Percentiles rank a stretch among this genome's conserved stretches.
phyloP scores from a whole-genome alignment of 2,797 vertebrate species.

The Menidia menidia region DNA sequence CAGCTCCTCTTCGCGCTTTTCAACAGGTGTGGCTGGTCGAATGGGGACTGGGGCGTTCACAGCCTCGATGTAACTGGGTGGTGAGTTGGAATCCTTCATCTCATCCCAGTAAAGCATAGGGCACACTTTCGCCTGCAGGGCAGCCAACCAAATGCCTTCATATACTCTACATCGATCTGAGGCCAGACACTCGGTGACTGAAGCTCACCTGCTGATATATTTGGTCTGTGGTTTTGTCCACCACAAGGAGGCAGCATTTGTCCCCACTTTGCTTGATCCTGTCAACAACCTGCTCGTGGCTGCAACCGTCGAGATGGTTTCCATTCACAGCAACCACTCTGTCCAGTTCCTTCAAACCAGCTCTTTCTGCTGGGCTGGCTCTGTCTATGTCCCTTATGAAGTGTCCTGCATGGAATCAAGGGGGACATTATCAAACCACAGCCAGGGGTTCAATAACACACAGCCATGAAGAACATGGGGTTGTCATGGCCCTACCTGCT shows the following conservation, averaged over 20 bases:
- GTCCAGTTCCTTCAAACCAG: conserved; percentile 86
- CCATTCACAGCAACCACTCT: conserved; percentile 89
- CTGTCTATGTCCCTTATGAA: conserved; percentile 86
- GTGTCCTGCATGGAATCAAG: conserved; percentile 81
- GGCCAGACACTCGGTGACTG: background rate
- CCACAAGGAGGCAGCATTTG: conserved; percentile 85
- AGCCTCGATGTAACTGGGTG: conserved; percentile 69
- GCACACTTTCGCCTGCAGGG: conserved; percentile 85
- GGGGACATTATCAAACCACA: conserved; percentile 22
- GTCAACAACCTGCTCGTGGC: conserved; percentile 87
- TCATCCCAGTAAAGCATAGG: conserved; percentile 87
- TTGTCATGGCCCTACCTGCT: conserved; percentile 53
- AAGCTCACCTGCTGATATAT: conserved; percentile 88
- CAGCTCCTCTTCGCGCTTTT: conserved; percentile 47
- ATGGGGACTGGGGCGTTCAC: conserved; percentile 38
- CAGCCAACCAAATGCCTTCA: conserved; percentile 1
- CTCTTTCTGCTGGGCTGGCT: conserved; percentile 87
- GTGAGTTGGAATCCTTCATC: conserved; percentile 64
- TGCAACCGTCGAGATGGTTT: conserved; percentile 77
- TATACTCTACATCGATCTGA: background rate
- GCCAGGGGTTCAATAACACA: too few species aligned
- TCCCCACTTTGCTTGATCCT: conserved; percentile 83
- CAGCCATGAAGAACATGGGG: background rate
- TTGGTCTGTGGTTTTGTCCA: conserved; percentile 86
- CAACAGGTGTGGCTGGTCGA: conserved; percentile 14